Percentiles rank a stretch among this genome's conserved stretches.
Evolutionary conservation across 1,140 invertebrate species (phyloP).

Genomic region (Teleopsis dalmanni): DNA sequence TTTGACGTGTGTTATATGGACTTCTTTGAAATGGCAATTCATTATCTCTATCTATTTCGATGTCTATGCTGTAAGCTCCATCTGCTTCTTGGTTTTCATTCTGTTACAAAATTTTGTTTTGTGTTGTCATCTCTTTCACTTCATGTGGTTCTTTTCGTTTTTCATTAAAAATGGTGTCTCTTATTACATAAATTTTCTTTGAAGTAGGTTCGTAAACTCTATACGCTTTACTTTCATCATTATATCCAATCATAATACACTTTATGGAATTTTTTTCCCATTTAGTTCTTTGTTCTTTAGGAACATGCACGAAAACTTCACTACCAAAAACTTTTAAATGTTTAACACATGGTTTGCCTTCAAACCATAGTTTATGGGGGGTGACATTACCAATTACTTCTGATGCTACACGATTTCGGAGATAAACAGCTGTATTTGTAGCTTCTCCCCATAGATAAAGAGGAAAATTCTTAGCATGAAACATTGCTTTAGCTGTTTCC

Average conservation of each 20-base stretch:
- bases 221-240: constrained; percentile 4
- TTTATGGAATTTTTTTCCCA: constrained; percentile 7
- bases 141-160: neutral
- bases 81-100: neutral
- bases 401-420: constrained; percentile 39
- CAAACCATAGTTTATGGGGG: constrained; percentile 28
- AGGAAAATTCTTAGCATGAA: too few relatives aligned
- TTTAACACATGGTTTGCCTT: constrained; percentile 15
- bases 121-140: neutral
- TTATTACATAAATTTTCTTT: neutral
- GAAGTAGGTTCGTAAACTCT: constrained; percentile 1
- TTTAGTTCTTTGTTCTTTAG: constrained; percentile 5
- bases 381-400: constrained; percentile 20
- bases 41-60: neutral
- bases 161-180: constrained; percentile 10
- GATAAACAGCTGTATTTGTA: constrained; percentile 36
- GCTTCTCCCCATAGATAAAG: too few relatives aligned
- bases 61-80: neutral
- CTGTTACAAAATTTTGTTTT: neutral
- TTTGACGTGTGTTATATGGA: constrained; percentile 2
- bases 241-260: constrained; percentile 10
- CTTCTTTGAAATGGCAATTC: neutral
- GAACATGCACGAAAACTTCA: neutral
- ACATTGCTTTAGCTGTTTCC: too few relatives aligned
- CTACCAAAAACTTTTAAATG: constrained; percentile 18